phyloP scores from a whole-genome alignment of 2,113 vertebrate genomes.

The Mus pahari region DNA sequence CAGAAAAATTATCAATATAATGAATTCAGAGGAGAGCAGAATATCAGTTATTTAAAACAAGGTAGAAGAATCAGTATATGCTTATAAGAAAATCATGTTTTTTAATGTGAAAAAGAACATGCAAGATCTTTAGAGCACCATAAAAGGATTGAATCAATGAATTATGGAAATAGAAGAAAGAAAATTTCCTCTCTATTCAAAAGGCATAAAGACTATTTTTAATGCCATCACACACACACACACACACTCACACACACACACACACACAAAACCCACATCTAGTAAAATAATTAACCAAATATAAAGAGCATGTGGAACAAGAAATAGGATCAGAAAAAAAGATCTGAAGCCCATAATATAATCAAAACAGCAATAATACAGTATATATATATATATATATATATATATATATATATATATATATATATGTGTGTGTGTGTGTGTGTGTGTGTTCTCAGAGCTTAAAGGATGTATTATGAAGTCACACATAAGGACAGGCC shows the following conservation, averaged over 20 bases:
- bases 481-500: neutral
- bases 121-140: neutral
- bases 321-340: neutral
- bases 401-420: no score
- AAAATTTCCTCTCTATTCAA: neutral
- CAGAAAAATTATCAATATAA: neutral
- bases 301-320: neutral
- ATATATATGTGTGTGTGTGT: no score
- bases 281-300: neutral
- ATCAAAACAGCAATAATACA: neutral
- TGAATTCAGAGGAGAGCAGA: neutral
- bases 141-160: neutral
- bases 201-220: neutral
- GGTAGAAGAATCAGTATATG: neutral
- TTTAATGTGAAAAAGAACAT: neutral
- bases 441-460: neutral
- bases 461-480: neutral
- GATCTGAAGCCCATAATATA: neutral
- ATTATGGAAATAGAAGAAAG: neutral
- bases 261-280: neutral
- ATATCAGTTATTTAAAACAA: neutral
- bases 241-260: no score
- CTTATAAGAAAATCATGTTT: neutral
- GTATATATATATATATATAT: no score
- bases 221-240: neutral